phyloP scores from a whole-genome alignment of 2,113 vertebrate genomes.

The Grammomys surdaster region DNA sequence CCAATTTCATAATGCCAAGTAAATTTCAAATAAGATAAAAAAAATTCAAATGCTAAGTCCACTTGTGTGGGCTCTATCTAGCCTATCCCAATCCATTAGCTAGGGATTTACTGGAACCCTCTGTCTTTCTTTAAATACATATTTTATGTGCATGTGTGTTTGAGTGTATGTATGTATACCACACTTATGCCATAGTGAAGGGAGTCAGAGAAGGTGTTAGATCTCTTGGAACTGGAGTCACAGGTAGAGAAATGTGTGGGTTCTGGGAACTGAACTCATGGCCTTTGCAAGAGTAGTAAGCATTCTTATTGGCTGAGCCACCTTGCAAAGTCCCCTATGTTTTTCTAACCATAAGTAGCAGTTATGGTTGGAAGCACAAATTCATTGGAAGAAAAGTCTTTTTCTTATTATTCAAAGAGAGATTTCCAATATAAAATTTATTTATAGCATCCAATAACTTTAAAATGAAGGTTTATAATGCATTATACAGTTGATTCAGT shows the following conservation, averaged over 20 bases:
- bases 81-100: neutral
- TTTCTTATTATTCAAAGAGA: neutral
- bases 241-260: neutral
- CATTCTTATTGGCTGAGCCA: neutral
- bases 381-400: neutral
- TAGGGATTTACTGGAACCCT: neutral
- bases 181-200: neutral
- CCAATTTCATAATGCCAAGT: neutral
- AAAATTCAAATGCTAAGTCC: neutral
- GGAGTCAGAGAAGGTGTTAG: neutral
- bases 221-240: neutral
- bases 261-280: neutral
- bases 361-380: neutral
- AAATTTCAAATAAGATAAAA: neutral
- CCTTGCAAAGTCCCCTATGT: neutral
- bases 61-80: neutral
- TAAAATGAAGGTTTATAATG: neutral
- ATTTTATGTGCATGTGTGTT: neutral
- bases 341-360: neutral
- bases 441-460: neutral
- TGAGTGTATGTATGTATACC: neutral
- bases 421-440: conserved; percentile 31
- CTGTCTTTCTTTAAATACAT: neutral
- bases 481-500: neutral
- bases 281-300: neutral